Evolutionary conservation across 2,113 vertebrate species (phyloP).

Genomic region (Plectropomus leopardus): DNA sequence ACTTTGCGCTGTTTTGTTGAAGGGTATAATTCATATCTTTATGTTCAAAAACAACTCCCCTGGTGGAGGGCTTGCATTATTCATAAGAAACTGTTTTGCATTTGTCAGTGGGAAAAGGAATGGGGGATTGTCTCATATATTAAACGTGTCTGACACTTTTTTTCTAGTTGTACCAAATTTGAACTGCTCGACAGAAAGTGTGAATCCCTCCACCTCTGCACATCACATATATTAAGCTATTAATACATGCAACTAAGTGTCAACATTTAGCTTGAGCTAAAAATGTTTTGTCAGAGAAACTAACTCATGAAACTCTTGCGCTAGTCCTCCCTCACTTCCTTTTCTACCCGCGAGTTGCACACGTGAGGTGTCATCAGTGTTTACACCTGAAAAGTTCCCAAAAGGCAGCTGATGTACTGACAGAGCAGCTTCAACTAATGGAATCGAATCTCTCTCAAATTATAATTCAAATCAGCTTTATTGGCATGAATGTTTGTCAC

Average conservation of each 20-base stretch:
- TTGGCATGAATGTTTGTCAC: no score
- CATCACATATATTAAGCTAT: neutral
- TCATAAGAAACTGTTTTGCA: slow-evolving; percentile 14
- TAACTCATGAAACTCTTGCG: no score
- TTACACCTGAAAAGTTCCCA: no score
- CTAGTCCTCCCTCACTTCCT: no score
- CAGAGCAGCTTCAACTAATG: no score
- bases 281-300: neutral
- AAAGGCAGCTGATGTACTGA: no score
- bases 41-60: slow-evolving; percentile 9
- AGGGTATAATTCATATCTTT: neutral
- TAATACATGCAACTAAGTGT: neutral
- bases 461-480: no score
- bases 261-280: neutral
- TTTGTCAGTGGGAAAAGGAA: neutral
- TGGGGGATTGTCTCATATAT: neutral
- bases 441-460: no score
- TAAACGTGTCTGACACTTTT: neutral
- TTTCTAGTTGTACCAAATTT: neutral
- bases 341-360: no score
- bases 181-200: neutral
- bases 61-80: slow-evolving; percentile 27
- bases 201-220: slow-evolving; percentile 6
- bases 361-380: no score
- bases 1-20: slow-evolving; percentile 11